Evolutionary conservation across 2,888 invertebrate species (phyloP), one percentile per base, ranked within the genome.

Genomic region (Rhagium mordax): DNA sequence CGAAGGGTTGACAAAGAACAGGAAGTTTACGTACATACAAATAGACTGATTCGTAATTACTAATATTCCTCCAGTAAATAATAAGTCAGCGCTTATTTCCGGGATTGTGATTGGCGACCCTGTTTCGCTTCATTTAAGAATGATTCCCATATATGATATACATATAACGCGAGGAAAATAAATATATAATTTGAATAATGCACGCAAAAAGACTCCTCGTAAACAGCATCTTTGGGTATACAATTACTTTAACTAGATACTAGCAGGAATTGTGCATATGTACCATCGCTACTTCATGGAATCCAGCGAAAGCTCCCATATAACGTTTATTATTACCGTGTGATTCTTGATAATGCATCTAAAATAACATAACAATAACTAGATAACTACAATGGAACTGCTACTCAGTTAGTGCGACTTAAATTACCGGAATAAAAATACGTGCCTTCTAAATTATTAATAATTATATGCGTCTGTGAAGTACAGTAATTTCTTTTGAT

Each of bases 231-330:
- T 55, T 55, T 55, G 7, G 13, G 10, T 3, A 55, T 55, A 15
- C 27, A 55, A 55, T 55, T 55, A 55, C 27, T 55, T 24, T 6
- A 55, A 24, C 10, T 27, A 21, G 6, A 55, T 55, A 15, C n/a
- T n/a, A 24, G 55, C 15, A 41, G n/a, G 24, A 55, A 55, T 27
- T 55, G 55, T 55, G 24, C 21, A n/a, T 21, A 55, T n/a, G 27
- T 55, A 24, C 13, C 4, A 8, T 10, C 41, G 41, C 41, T 41
- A 13, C 41, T 41, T 41, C 41, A 2, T 10, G 13, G 41, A 41
- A 41, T 41, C n/a, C 15, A 55, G 24, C 55, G 15, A 7, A 55
- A 13, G 27, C 27, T 55, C n/a, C 13, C n/a, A 10, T 55, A 55
- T 15, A 55, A 53, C 21, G 53, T 53, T 8, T 53, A 21, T 53